These are phyloP conservation scores for Petrolisthes cinctipes DNA, from an alignment of 2,888 invertebrate genomes.

Conservation along the genomic window DNA sequence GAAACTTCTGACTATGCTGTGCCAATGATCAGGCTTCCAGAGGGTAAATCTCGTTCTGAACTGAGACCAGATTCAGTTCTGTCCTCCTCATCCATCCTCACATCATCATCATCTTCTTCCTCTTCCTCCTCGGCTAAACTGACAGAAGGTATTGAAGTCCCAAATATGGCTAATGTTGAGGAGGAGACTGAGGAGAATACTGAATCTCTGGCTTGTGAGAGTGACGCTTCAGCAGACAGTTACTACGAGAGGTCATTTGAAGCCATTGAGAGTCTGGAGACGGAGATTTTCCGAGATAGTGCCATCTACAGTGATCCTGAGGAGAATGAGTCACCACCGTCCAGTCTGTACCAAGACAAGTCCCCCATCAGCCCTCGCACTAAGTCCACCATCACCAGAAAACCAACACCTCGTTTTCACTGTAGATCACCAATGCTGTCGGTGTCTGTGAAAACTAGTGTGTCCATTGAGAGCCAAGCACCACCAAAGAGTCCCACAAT, in stretches of 20 bases:
- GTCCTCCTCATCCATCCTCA: constrained; percentile 71
- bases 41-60: constrained; percentile 52
- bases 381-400: constrained; percentile 14
- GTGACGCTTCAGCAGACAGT: constrained; percentile 76
- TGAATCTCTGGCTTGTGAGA: constrained; percentile 67
- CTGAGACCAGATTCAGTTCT: constrained; percentile 70
- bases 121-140: constrained; percentile 69
- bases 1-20: constrained; percentile 77
- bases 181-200: constrained; percentile 66
- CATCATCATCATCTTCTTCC: constrained; percentile 66
- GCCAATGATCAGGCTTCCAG: constrained; percentile 38
- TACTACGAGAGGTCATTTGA: constrained; percentile 84
- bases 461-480: not conserved
- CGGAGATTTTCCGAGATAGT: constrained; percentile 80
- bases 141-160: constrained; percentile 65
- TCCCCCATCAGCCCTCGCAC: constrained; percentile 36
- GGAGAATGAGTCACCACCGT: constrained; percentile 70
- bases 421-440: not conserved
- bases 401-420: constrained; percentile 31
- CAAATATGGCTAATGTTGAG: constrained; percentile 66
- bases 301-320: constrained; percentile 86
- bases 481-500: not conserved
- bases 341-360: constrained; percentile 54
- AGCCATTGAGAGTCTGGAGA: constrained; percentile 78
- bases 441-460: not conserved